These are phyloP conservation scores for Celastrina argiolus DNA, from an alignment of 2,888 invertebrate species.

Conservation along the genomic window DNA sequence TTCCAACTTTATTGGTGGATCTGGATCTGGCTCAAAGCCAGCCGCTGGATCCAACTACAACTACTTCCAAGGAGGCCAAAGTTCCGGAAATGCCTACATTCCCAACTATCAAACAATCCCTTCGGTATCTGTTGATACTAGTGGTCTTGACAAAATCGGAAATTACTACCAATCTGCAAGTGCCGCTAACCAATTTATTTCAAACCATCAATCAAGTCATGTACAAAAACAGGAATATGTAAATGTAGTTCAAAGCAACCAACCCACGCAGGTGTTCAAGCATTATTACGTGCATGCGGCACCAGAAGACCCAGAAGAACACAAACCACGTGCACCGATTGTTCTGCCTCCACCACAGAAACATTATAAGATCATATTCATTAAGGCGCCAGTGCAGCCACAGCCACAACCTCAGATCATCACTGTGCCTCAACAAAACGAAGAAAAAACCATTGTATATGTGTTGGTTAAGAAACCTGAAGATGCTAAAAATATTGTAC, in stretches of 20 bases:
- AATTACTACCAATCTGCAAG: slow-evolving; percentile 36
- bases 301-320: slow-evolving; percentile 69
- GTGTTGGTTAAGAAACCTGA: slow-evolving; percentile 87
- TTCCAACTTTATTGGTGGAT: slow-evolving; percentile 1
- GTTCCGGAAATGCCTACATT: slow-evolving; percentile 30
- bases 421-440: slow-evolving; percentile 82
- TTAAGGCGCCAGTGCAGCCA: slow-evolving; percentile 83
- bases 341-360: slow-evolving; percentile 82
- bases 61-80: slow-evolving; percentile 29
- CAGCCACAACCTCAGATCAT: slow-evolving; percentile 82
- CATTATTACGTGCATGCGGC: slow-evolving; percentile 71
- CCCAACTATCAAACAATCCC: slow-evolving; percentile 36
- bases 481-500: slow-evolving; percentile 80
- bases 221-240: slow-evolving; percentile 43
- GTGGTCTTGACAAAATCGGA: slow-evolving; percentile 32
- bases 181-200: slow-evolving; percentile 39
- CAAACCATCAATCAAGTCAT: slow-evolving; percentile 38
- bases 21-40: slow-evolving; percentile 28
- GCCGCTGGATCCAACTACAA: slow-evolving; percentile 30
- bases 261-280: slow-evolving; percentile 83
- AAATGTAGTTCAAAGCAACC: slow-evolving; percentile 47
- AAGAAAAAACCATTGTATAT: slow-evolving; percentile 87
- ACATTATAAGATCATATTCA: slow-evolving; percentile 89
- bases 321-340: slow-evolving; percentile 77
- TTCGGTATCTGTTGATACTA: slow-evolving; percentile 31